phyloP scores from a whole-genome alignment of 2,797 vertebrate species.

The Channallabes apus region DNA sequence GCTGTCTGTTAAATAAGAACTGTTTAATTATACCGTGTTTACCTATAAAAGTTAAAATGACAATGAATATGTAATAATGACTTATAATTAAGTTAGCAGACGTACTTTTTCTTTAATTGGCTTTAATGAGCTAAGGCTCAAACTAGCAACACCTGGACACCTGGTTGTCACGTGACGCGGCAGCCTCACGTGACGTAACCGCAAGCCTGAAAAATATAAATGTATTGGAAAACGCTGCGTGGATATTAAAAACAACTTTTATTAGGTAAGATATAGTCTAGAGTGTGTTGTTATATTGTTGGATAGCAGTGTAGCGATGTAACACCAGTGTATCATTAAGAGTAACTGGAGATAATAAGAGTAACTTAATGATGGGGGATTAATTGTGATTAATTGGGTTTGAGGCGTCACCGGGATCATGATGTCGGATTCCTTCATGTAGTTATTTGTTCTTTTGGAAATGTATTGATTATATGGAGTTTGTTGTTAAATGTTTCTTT shows the following conservation, averaged over 20 bases:
- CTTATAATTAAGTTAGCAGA: background rate
- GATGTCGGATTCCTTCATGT: background rate
- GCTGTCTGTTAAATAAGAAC: background rate
- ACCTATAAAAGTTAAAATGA: background rate
- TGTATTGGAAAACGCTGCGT: background rate
- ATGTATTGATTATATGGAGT: background rate
- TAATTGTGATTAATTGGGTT: background rate
- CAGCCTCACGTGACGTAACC: constrained; percentile 3
- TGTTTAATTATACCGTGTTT: background rate
- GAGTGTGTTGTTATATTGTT: background rate
- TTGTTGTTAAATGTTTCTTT: background rate
- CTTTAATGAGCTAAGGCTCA: background rate
- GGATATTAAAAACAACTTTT: background rate
- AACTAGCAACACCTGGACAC: constrained; percentile 33
- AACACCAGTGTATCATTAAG: too few species aligned
- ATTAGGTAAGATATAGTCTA: background rate
- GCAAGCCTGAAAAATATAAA: background rate
- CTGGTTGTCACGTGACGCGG: constrained; percentile 6
- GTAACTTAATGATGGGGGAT: background rate
- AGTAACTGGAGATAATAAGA: too few species aligned
- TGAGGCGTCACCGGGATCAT: too few species aligned
- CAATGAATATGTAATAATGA: too few species aligned
- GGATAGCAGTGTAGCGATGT: background rate
- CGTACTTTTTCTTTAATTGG: background rate
- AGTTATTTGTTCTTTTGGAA: background rate